Conservation (phyloP, 2,888 invertebrate species). For the Limnephilus rhombicus region DNA sequence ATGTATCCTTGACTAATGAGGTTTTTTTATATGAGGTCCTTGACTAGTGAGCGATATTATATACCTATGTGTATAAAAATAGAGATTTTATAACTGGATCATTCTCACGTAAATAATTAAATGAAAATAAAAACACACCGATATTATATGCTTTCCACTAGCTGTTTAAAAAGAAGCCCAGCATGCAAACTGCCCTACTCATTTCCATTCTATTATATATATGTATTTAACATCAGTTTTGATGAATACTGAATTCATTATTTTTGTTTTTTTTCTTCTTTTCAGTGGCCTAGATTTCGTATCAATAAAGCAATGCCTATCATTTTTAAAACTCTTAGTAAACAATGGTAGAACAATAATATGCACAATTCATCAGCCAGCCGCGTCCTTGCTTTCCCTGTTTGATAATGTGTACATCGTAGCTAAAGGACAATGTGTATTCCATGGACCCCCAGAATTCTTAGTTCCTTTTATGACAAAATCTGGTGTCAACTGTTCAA, state of each 20-base stretch:
- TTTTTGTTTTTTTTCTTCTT: constrained; percentile 61
- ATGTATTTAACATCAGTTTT: neutral
- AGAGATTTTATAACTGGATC: too few species aligned
- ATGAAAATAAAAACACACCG: too few species aligned
- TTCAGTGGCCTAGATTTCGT: constrained; percentile 85
- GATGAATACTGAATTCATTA: neutral
- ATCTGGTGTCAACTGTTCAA: constrained; percentile 83
- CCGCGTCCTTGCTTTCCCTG: constrained; percentile 85
- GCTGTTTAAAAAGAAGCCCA: too few species aligned
- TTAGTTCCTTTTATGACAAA: constrained; percentile 84
- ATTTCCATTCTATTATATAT: neutral
- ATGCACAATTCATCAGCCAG: constrained; percentile 90
- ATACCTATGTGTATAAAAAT: too few species aligned
- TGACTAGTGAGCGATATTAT: too few species aligned
- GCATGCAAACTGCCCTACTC: too few species aligned
- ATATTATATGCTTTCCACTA: too few species aligned
- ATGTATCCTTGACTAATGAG: too few species aligned
- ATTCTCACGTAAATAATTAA: too few species aligned
- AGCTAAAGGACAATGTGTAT: constrained; percentile 81
- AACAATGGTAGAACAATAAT: constrained; percentile 86
- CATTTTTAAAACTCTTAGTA: constrained; percentile 83
- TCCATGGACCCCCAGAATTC: constrained; percentile 83
- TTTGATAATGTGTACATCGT: constrained; percentile 86
- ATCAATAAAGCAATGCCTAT: constrained; percentile 84
- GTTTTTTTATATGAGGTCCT: too few species aligned